Conservation (phyloP, 2,888 invertebrate genomes). For the Caenorhabditis drosophilae region DNA sequence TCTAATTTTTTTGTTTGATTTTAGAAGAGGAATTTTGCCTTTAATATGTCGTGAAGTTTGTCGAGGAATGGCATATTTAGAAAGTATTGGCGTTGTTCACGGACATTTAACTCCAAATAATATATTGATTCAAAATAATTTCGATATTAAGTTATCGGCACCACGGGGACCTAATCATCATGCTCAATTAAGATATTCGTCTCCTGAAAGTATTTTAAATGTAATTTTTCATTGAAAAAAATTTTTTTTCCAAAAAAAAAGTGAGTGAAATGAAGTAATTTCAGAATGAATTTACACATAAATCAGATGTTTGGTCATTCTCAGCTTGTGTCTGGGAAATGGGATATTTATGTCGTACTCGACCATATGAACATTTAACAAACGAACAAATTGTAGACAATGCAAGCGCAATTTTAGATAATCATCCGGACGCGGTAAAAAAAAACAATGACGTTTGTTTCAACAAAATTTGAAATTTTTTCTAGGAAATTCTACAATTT, state of each 20-base stretch:
- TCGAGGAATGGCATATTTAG: conserved; percentile 51
- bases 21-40: conserved; percentile 16
- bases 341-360: conserved; percentile 79
- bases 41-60: conserved; percentile 52
- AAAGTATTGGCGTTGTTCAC: conserved; percentile 54
- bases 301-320: conserved; percentile 90
- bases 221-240: conserved; percentile 28
- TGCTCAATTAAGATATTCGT: conserved; percentile 61
- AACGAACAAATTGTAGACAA: conserved; percentile 84
- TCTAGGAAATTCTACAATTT: conserved; percentile 24
- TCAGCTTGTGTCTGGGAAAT: conserved; percentile 87
- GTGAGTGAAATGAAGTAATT: too few relatives aligned
- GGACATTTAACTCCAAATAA: conserved; percentile 59
- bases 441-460: too few relatives aligned
- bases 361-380: conserved; percentile 80
- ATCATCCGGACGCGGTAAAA: conserved; percentile 41
- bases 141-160: conserved; percentile 47
- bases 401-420: conserved; percentile 70
- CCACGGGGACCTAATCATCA: conserved; percentile 59
- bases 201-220: conserved; percentile 61
- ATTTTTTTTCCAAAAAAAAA: too few relatives aligned
- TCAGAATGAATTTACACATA: conserved; percentile 84
- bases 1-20: neutral
- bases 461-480: too few relatives aligned
- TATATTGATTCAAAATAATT: conserved; percentile 45